A percentile compares a stretch with the other conserved stretches of the same genome.
Evolutionary conservation across 2,797 vertebrate species (phyloP).

Genomic region (Danio tinwini): DNA sequence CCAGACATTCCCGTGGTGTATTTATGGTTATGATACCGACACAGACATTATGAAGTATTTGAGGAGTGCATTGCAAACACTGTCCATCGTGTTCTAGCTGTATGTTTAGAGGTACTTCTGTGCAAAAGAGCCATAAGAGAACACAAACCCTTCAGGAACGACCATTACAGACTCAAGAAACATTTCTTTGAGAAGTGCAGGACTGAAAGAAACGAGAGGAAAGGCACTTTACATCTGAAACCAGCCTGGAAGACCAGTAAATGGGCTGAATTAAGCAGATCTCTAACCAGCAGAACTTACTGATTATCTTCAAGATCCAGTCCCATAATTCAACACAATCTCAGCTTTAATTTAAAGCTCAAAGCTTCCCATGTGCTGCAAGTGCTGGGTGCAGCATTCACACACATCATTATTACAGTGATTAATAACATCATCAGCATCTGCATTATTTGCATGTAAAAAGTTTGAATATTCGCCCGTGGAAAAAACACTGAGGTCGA

Average conservation of each 20-base stretch:
- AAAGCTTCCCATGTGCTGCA: not conserved
- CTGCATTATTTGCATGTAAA: constrained; percentile 20
- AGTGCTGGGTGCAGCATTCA: constrained; percentile 32
- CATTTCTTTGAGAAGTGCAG: constrained; percentile 31
- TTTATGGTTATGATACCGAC: not conserved
- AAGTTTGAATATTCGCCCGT: constrained; percentile 25
- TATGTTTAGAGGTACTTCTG: constrained; percentile 27
- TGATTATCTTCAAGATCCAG: not conserved
- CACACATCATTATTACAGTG: not conserved
- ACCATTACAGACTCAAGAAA: constrained; percentile 58
- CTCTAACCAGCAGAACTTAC: not conserved
- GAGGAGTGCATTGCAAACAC: constrained; percentile 52
- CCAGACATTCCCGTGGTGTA: not conserved
- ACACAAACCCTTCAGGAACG: constrained; percentile 20
- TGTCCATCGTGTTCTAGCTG: constrained; percentile 6
- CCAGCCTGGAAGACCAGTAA: constrained; percentile 13
- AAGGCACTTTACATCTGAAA: constrained; percentile 48
- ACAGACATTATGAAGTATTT: constrained; percentile 34
- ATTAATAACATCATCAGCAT: not conserved
- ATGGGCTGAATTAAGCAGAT: not conserved
- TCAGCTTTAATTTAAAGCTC: constrained; percentile 39
- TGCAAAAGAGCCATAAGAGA: constrained; percentile 24
- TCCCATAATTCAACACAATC: constrained; percentile 20
- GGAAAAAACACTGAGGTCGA: constrained; percentile 30
- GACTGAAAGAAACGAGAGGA: not conserved